Evolutionary conservation across 2,113 vertebrate species (phyloP).

Genomic region (Oncorhynchus kisutch): DNA sequence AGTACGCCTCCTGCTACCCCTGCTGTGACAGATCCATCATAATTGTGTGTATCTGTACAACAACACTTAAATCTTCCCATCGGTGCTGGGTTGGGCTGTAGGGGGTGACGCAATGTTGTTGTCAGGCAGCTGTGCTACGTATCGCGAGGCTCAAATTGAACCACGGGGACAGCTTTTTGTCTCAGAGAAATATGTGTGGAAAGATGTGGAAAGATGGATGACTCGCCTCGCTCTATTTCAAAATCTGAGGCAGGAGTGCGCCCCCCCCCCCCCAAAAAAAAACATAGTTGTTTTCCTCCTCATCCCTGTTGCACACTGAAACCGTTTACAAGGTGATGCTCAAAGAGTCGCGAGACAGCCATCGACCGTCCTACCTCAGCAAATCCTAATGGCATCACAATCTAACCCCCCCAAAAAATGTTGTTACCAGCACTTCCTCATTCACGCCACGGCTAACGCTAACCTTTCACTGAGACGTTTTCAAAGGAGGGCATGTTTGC

Average conservation of each 20-base stretch:
- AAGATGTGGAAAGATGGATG: conserved; percentile 53
- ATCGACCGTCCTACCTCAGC: conserved; percentile 23
- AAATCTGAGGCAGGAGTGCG: conserved; percentile 26
- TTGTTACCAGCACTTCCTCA: conserved; percentile 46
- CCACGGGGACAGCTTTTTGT: conserved; percentile 47
- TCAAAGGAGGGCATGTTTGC: conserved; percentile 27
- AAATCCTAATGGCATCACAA: conserved; percentile 24
- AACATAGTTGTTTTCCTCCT: background rate
- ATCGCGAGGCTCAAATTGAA: conserved; percentile 39
- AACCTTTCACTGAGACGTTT: conserved; percentile 22
- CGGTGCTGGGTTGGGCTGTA: conserved; percentile 22
- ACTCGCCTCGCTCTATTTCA: conserved; percentile 47
- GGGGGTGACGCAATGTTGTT: conserved; percentile 47
- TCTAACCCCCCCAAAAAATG: conserved; percentile 22
- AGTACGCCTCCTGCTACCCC: conserved; percentile 22
- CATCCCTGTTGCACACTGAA: conserved; percentile 19
- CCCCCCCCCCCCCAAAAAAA: background rate
- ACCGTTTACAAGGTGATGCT: conserved; percentile 35
- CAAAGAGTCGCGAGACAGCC: conserved; percentile 26
- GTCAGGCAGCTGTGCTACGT: conserved; percentile 47
- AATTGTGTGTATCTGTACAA: conserved; percentile 57
- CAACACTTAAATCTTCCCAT: conserved; percentile 55
- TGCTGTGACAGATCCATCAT: conserved; percentile 61
- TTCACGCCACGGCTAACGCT: conserved; percentile 28
- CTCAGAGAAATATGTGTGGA: conserved; percentile 53